Evolutionary conservation across 2,113 vertebrate genomes (phyloP).

Genomic region (Scopus umbretta): DNA sequence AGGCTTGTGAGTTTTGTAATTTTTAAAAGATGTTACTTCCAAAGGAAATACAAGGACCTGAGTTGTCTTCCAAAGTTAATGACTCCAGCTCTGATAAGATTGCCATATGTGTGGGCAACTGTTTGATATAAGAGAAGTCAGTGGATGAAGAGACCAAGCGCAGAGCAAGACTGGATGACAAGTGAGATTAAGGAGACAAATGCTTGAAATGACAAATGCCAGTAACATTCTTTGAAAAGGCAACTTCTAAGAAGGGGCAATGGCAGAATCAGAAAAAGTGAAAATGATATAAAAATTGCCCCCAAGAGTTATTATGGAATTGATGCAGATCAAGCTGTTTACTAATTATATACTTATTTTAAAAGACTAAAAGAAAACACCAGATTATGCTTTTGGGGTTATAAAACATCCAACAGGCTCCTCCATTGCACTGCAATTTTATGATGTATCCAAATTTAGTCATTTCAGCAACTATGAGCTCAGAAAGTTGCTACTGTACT

Average conservation of each 20-base stretch:
- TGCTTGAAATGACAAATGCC: neutral
- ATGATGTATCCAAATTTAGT: conserved; percentile 3
- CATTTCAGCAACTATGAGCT: neutral
- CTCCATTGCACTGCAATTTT: neutral
- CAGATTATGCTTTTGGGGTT: neutral
- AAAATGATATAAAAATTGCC: neutral
- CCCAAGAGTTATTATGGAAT: neutral
- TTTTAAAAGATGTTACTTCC: neutral
- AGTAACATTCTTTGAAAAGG: neutral
- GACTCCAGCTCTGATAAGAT: neutral
- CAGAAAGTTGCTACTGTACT: conserved; percentile 1
- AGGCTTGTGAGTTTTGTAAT: neutral
- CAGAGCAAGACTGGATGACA: neutral
- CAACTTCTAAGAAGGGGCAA: neutral
- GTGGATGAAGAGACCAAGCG: neutral
- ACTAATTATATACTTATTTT: neutral
- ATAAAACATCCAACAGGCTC: neutral
- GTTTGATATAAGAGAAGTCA: neutral
- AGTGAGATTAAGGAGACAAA: neutral
- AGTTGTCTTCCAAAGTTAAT: neutral
- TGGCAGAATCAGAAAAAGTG: neutral
- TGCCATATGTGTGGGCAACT: neutral
- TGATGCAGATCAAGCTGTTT: neutral
- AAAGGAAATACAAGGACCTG: neutral
- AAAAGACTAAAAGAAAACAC: neutral